Conservation (phyloP, 1,140 invertebrate species). For the Cyphomyrmex costatus region DNA sequence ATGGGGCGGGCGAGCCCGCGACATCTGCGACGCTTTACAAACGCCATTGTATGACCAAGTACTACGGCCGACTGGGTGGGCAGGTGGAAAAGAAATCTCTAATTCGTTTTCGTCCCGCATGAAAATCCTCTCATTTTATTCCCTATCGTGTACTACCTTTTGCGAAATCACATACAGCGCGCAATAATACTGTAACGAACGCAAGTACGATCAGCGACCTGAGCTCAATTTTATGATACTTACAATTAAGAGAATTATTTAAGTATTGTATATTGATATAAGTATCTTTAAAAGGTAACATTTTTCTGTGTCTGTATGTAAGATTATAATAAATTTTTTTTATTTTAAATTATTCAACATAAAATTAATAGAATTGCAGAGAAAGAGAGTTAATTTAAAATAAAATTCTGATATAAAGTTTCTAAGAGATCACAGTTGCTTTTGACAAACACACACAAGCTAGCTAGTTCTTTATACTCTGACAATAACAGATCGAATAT, state of each 20-base stretch:
- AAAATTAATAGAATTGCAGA: neutral
- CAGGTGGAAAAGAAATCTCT: slow-evolving; percentile 23
- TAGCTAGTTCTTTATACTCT: neutral
- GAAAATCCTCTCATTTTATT: neutral
- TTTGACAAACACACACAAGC: neutral
- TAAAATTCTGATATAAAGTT: neutral
- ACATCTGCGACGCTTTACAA: slow-evolving; percentile 38
- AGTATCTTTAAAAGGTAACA: neutral
- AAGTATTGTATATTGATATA: neutral
- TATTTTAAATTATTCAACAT: neutral
- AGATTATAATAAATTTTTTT: neutral
- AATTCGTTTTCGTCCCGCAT: slow-evolving; percentile 22
- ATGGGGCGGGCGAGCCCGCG: neutral
- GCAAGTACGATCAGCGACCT: neutral
- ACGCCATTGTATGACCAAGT: neutral
- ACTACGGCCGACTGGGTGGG: neutral
- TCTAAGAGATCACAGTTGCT: neutral
- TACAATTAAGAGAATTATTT: neutral
- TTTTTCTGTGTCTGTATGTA: neutral
- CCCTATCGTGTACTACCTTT: neutral
- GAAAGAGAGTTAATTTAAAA: no score
- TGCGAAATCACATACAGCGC: neutral
- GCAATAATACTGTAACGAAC: neutral
- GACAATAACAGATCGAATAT: no score
- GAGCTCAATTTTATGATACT: neutral